Percentiles rank a stretch among this genome's conserved stretches.
These are phyloP conservation scores for Pararge aegeria DNA, from an alignment of 1,140 invertebrate genomes.

Conservation along the genomic window DNA sequence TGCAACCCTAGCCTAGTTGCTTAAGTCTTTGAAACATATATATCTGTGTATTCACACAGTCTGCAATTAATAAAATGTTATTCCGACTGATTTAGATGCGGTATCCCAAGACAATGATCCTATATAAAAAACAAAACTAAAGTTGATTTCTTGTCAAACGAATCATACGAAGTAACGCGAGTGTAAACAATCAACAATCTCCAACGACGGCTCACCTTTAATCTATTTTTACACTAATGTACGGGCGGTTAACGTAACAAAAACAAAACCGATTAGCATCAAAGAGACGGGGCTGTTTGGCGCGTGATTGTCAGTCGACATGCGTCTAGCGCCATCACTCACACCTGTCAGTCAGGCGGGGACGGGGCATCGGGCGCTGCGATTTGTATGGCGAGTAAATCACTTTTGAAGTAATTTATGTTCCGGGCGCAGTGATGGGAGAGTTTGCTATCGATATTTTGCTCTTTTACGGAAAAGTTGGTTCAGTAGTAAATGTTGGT, in stretches of 20 bases:
- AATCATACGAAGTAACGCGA: background rate
- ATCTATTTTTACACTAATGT: conserved; percentile 29
- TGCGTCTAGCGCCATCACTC: conserved; percentile 57
- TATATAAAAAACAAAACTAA: background rate
- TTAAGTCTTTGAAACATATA: no score
- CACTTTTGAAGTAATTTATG: conserved; percentile 72
- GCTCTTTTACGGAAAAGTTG: no score
- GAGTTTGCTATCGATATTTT: conserved; percentile 3
- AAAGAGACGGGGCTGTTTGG: conserved; percentile 48
- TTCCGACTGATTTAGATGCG: no score
- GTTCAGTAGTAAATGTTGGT: no score
- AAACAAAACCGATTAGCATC: conserved; percentile 57
- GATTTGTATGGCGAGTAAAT: conserved; percentile 67
- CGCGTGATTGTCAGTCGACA: conserved; percentile 53
- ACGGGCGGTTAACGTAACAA: conserved; percentile 33
- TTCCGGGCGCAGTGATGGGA: conserved; percentile 41
- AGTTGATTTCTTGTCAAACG: background rate
- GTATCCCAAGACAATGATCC: no score
- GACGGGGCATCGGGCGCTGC: conserved; percentile 50
- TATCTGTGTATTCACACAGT: no score
- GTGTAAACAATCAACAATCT: background rate
- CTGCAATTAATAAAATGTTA: no score
- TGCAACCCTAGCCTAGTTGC: no score
- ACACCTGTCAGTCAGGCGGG: conserved; percentile 55
- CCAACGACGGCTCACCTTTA: conserved; percentile 3